Conservation (phyloP, 2,113 vertebrate genomes). For the Catharus bicknelli region DNA sequence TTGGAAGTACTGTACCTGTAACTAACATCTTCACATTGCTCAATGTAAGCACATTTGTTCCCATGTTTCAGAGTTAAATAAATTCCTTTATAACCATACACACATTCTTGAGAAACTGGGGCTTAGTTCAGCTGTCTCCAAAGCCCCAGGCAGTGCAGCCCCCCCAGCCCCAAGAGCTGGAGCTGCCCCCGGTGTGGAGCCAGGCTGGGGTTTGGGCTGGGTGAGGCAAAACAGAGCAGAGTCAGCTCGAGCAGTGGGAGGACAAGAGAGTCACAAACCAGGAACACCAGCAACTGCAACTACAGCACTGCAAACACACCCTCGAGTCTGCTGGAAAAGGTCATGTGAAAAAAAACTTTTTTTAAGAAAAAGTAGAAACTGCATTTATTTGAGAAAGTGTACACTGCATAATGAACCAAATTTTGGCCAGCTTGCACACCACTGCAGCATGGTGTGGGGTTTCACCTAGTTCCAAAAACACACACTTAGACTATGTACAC, state of each 20-base stretch:
- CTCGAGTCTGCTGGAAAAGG: slow-evolving; percentile 67
- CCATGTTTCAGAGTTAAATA: slow-evolving; percentile 78
- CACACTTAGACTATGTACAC: slow-evolving; percentile 65
- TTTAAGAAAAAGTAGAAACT: slow-evolving; percentile 78
- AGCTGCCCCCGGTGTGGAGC: background rate
- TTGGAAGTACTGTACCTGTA: slow-evolving; percentile 91
- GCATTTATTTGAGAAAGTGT: slow-evolving; percentile 72
- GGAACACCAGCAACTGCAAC: slow-evolving; percentile 54
- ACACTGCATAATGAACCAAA: slow-evolving; percentile 67
- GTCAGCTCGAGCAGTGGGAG: slow-evolving; percentile 4
- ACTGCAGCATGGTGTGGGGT: slow-evolving; percentile 63
- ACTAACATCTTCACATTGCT: slow-evolving; percentile 80
- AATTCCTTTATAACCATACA: slow-evolving; percentile 70
- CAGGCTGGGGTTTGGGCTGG: background rate
- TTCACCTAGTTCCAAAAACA: slow-evolving; percentile 68
- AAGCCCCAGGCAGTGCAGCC: background rate
- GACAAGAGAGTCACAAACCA: slow-evolving; percentile 54
- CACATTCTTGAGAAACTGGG: slow-evolving; percentile 68
- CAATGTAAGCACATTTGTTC: slow-evolving; percentile 80
- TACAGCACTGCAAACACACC: slow-evolving; percentile 65
- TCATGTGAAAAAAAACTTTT: slow-evolving; percentile 62
- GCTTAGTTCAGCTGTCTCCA: slow-evolving; percentile 49
- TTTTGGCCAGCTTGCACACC: slow-evolving; percentile 75
- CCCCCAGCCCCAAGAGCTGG: background rate
- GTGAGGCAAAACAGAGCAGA: background rate